Evolutionary conservation across 2,797 vertebrate genomes (phyloP), one percentile per base, ranked within the genome.

Genomic region (Adrianichthys oophorus): DNA sequence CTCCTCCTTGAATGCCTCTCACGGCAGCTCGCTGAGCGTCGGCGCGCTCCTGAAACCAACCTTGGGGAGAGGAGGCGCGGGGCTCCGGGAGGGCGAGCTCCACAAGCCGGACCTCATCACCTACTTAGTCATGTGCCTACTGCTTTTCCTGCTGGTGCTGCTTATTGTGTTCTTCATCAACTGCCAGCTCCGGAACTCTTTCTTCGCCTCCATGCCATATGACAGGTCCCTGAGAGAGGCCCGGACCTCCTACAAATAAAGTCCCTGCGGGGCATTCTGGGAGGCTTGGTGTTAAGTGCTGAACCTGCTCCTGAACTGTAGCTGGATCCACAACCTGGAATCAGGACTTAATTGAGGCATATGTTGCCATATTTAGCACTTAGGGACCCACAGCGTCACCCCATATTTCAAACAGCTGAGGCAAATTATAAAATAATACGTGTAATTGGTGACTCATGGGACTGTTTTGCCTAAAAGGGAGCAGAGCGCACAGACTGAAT

Each of bases 161-260:
- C 91, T 98, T 53, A 97, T 99, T 48, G 94, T 99, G 56, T 94
- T 99, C 84, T 99, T 97, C 90, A 99, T 99, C 74, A 97, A 98
- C 92, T 99, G 96, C 70, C 97, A 98, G 91, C 94, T 99, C 72
- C 94, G 95, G 86, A 96, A 95, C 88, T 98, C 97, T 75, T 97
- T 98, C 83, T 99, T 98, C 75, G 95, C 96, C 46, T 95, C 96
- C 72, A 94, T 98, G 87, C 96, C 96, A 87, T 98, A 99, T 41
- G 96, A 98, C 89, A 95, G 97, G 75, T 99, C 97, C 1, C 89
- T 98, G 85, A 85, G 96, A 76, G 96, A 99, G 79, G 94, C 96
- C 45, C 91, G 96, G 74, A 95, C 92, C 78, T 95, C 96, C 49
- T 99, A 96, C 91, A 99, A 95, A 85, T 96, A 93, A 51, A 21